Conservation (phyloP, 1,140 invertebrate species). For the Drosophila lowei region DNA sequence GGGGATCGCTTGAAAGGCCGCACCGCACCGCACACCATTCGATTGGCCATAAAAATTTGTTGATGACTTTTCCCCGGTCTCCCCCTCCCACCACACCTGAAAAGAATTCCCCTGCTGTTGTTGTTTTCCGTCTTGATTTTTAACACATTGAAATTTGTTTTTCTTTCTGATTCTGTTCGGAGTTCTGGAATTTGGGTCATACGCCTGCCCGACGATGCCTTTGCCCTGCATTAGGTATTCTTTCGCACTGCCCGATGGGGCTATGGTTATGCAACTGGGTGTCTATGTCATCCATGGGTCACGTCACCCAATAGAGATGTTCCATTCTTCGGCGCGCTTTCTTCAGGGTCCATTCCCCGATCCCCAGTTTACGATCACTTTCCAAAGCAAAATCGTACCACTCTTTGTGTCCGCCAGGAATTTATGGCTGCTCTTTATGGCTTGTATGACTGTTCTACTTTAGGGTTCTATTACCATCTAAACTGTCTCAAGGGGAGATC, state of each 20-base stretch:
- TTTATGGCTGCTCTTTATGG: constrained; percentile 68
- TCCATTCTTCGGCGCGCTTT: constrained; percentile 33
- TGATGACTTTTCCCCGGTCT: constrained; percentile 55
- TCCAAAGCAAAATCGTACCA: neutral
- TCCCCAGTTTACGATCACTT: constrained; percentile 31
- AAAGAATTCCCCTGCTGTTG: constrained; percentile 26
- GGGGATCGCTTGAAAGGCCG: constrained; percentile 27
- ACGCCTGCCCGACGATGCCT: neutral
- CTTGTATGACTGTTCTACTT: constrained; percentile 24
- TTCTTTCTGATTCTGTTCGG: constrained; percentile 26
- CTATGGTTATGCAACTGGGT: constrained; percentile 31
- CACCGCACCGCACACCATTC: constrained; percentile 38
- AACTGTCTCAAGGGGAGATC: constrained; percentile 23
- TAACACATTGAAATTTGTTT: constrained; percentile 66
- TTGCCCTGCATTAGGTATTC: neutral
- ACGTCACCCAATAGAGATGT: constrained; percentile 2
- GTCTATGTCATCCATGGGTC: neutral
- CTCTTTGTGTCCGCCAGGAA: constrained; percentile 32
- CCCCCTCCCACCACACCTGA: neutral
- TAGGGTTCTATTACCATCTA: constrained; percentile 27
- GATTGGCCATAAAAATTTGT: constrained; percentile 75
- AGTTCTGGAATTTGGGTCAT: constrained; percentile 65
- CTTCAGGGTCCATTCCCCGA: constrained; percentile 19
- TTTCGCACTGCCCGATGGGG: constrained; percentile 17
- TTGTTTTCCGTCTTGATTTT: constrained; percentile 42